Evolutionary conservation across 2,797 vertebrate species (phyloP).

Genomic region (Pangasius macronema): DNA sequence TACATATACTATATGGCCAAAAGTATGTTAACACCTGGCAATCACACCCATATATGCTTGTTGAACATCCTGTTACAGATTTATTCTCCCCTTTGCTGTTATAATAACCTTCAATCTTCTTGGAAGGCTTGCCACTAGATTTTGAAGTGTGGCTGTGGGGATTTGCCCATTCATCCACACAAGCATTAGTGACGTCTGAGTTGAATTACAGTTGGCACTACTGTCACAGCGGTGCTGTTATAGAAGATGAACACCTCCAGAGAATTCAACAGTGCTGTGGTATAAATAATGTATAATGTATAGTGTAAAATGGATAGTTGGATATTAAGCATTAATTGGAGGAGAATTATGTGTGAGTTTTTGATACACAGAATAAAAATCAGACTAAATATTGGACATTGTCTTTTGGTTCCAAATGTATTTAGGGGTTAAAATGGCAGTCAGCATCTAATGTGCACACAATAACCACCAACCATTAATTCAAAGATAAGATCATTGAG

Average conservation of each 20-base stretch:
- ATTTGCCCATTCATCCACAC: not conserved
- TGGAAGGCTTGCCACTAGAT: not conserved
- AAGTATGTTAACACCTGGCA: not conserved
- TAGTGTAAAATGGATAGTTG: not conserved
- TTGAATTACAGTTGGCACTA: not conserved
- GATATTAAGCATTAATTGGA: not conserved
- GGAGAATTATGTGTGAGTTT: not conserved
- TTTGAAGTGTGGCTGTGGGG: not conserved
- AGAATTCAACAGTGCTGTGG: not conserved
- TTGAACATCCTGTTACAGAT: not conserved
- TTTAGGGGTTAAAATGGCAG: constrained; percentile 1
- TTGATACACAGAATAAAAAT: not conserved
- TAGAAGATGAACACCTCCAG: not conserved
- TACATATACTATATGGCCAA: not conserved
- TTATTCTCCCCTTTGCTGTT: not conserved
- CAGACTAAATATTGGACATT: not conserved
- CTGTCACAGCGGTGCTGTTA: not conserved
- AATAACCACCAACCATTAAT: not conserved
- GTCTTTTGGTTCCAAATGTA: not conserved
- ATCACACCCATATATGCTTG: not conserved
- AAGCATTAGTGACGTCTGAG: not conserved
- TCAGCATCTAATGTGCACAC: not conserved
- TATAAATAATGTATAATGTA: not conserved
- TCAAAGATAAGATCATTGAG: not conserved
- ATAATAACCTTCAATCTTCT: not conserved